These are phyloP conservation scores for Chloropsis hardwickii DNA, from an alignment of 2,113 vertebrate genomes.

Conservation along the genomic window DNA sequence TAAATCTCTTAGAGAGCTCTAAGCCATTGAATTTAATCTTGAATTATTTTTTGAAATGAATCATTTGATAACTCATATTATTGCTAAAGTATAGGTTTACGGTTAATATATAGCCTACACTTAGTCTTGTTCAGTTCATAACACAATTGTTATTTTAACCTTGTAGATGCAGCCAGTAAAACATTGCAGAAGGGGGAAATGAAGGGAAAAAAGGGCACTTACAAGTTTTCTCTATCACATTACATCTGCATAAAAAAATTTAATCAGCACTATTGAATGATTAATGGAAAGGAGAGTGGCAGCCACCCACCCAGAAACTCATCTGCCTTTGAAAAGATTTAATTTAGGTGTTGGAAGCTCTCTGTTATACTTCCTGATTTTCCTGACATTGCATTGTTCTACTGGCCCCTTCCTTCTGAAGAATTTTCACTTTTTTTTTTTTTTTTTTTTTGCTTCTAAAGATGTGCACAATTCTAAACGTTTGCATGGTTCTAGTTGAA, in stretches of 20 bases:
- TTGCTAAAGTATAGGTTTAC: background rate
- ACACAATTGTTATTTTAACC: background rate
- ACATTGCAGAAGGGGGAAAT: background rate
- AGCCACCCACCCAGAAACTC: background rate
- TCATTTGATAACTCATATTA: background rate
- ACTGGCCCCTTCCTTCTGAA: background rate
- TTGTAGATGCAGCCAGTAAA: background rate
- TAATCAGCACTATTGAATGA: background rate
- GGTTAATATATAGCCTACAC: background rate
- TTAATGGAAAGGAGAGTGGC: background rate
- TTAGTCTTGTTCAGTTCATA: background rate
- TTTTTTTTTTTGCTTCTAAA: background rate
- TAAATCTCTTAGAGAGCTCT: background rate
- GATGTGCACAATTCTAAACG: background rate
- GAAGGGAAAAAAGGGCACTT: background rate
- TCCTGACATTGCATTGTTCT: background rate
- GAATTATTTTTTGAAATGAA: background rate
- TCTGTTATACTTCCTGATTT: background rate
- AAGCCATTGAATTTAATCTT: background rate
- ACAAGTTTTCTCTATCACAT: background rate
- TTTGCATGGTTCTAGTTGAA: background rate
- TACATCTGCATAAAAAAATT: background rate
- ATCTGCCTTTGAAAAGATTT: background rate
- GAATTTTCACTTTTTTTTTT: background rate
- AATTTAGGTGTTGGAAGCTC: background rate